Evolutionary conservation across 2,888 invertebrate species (phyloP).

Genomic region (Prenolepis imparis): DNA sequence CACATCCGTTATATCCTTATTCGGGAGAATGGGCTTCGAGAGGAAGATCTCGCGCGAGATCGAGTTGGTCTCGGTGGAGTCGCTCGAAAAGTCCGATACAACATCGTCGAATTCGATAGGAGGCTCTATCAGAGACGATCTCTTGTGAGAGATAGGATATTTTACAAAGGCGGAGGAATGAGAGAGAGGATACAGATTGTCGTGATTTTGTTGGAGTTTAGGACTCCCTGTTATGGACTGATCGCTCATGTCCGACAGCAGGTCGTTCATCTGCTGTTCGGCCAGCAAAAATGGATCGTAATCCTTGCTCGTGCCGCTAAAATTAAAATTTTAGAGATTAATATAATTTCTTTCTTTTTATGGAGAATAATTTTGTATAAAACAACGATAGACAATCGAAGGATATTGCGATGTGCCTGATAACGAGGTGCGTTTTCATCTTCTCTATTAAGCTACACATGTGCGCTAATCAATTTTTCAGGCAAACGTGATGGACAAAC

Average conservation of each 20-base stretch:
- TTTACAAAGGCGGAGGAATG: slow-evolving; percentile 85
- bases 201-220: slow-evolving; percentile 56
- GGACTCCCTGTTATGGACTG: slow-evolving; percentile 81
- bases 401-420: slow-evolving; percentile 1
- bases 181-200: slow-evolving; percentile 80
- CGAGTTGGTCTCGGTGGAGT: slow-evolving; percentile 83
- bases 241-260: slow-evolving; percentile 90
- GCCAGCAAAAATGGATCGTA: slow-evolving; percentile 94
- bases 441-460: slow-evolving; percentile 51
- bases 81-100: slow-evolving; percentile 80
- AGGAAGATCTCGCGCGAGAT: slow-evolving; percentile 77
- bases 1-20: slow-evolving; percentile 55
- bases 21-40: slow-evolving; percentile 53
- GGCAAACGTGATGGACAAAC: slow-evolving; percentile 51
- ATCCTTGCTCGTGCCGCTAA: slow-evolving; percentile 85
- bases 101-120: slow-evolving; percentile 86
- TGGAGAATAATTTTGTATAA: not conserved
- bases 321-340: slow-evolving; percentile 63
- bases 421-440: not conserved
- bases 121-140: slow-evolving; percentile 86
- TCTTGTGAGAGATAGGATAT: slow-evolving; percentile 79
- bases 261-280: slow-evolving; percentile 93
- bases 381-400: not conserved
- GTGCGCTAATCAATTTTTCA: slow-evolving; percentile 54
- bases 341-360: not conserved